These are phyloP conservation scores for Scaptomyza graminum DNA, from an alignment of 1,140 invertebrate species.

Conservation along the genomic window DNA sequence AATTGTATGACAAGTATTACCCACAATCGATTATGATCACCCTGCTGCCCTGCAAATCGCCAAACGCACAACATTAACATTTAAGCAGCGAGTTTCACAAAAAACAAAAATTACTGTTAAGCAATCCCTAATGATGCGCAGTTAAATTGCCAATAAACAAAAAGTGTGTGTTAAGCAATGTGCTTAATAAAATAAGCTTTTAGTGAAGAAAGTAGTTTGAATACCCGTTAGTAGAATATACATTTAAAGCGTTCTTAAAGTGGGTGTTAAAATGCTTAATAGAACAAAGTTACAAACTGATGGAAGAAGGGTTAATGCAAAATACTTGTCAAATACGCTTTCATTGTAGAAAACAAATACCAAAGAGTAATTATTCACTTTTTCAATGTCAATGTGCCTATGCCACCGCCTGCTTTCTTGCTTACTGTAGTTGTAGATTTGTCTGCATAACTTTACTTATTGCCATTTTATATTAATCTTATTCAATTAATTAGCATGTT, in stretches of 20 bases:
- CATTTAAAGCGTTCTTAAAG: conserved; percentile 25
- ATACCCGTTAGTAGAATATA: conserved; percentile 5
- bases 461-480: background rate
- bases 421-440: conserved; percentile 1
- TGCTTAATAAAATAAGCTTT: background rate
- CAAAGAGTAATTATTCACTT: conserved; percentile 16
- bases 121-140: background rate
- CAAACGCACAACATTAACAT: conserved; percentile 12
- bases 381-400: conserved; percentile 3
- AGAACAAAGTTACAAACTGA: conserved; percentile 30
- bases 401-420: conserved; percentile 53
- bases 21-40: conserved; percentile 19
- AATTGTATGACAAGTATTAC: conserved; percentile 35
- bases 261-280: conserved; percentile 57
- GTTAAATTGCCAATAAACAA: conserved; percentile 37
- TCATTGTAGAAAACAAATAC: conserved; percentile 13
- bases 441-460: conserved; percentile 3
- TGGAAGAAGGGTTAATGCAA: conserved; percentile 27
- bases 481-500: conserved; percentile 62
- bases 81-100: conserved; percentile 24
- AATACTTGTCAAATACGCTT: conserved; percentile 22
- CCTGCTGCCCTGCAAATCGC: conserved; percentile 15
- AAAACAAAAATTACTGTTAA: conserved; percentile 5
- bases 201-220: conserved; percentile 33
- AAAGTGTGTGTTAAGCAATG: conserved; percentile 1